Evolutionary conservation across 2,113 vertebrate genomes (phyloP), one percentile per base, ranked within the genome.

Genomic region (Mionectes macconnelli): DNA sequence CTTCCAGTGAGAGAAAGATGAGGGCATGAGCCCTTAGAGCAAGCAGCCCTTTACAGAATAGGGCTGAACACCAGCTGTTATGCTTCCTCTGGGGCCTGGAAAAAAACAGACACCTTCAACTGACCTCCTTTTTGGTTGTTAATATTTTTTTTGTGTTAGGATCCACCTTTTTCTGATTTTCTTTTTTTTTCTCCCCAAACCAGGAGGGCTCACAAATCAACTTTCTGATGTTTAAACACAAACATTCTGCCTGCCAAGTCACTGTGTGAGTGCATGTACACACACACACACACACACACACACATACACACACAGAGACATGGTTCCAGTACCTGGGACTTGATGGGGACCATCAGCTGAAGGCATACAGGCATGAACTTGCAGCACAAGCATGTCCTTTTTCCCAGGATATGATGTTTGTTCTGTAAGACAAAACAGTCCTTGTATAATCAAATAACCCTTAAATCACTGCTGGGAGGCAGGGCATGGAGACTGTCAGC

Each of bases 201-300:
- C 30, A 50, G 23, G 19, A 73, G 14, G 24, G 8, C 8, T 90
- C 57, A 52, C 33, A 64, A 37, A 4, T 33, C 33, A 39, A 22
- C 9, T 67, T 63, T 69, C 68, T 68, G 27, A 21, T 40, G 2
- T 37, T 49, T n/a, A 63, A 83, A 70, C n/a, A 49, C 44, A 55
- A 69, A 52, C n/a, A 28, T 79, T 45, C 37, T 20, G 18, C 35
- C 23, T 80, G n/a, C 19, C 22, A n/a, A 49, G 37, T 2, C 39
- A 5, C 21, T 22, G 24, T 23, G 18, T 28, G 28, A 18, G 9
- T 49, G 17, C 10, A 13, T 0, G 0, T 23, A 11, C 23, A 56
- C 5, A 50, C 8, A 22, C 3, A 12, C 5, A 49, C 16, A 44
- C 37, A 7, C 35, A 12, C 30, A 10, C 21, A 50, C 49, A 6